These are phyloP conservation scores for Rhamphomyia laevipes DNA, from an alignment of 2,888 invertebrate species.

Conservation along the genomic window DNA sequence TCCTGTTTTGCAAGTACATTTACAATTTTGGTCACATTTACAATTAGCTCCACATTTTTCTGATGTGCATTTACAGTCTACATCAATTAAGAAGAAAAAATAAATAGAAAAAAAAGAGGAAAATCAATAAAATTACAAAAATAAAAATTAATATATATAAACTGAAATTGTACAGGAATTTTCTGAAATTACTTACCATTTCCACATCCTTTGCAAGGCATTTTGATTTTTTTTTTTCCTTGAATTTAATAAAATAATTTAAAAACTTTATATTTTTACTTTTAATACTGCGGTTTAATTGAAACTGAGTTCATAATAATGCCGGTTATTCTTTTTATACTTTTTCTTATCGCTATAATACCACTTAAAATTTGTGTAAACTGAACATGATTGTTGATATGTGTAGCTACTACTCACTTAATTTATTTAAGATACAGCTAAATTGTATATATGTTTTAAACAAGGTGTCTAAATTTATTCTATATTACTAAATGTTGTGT, in stretches of 20 bases:
- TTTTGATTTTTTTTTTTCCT: constrained; percentile 1
- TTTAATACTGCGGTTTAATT: not conserved
- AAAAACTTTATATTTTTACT: too few species aligned
- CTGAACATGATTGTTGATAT: not conserved
- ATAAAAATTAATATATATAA: not conserved
- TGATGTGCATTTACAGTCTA: constrained; percentile 18
- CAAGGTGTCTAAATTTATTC: too few species aligned
- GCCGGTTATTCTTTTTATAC: not conserved
- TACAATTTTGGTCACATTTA: constrained; percentile 13
- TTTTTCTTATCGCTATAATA: not conserved
- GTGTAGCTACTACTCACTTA: too few species aligned
- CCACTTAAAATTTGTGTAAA: not conserved
- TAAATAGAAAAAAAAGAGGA: not conserved
- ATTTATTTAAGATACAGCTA: too few species aligned
- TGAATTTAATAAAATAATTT: too few species aligned
- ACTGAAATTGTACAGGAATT: not conserved
- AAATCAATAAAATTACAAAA: not conserved
- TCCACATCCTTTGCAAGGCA: constrained; percentile 12
- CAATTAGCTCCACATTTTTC: constrained; percentile 16
- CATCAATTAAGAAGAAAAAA: constrained; percentile 3
- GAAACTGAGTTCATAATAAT: not conserved
- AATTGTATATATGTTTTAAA: too few species aligned
- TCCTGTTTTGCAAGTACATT: not conserved
- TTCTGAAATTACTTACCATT: constrained; percentile 4
- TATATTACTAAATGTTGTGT: too few species aligned